These are phyloP conservation scores for Machimus atricapillus DNA, from an alignment of 2,888 invertebrate species.

Conservation along the genomic window DNA sequence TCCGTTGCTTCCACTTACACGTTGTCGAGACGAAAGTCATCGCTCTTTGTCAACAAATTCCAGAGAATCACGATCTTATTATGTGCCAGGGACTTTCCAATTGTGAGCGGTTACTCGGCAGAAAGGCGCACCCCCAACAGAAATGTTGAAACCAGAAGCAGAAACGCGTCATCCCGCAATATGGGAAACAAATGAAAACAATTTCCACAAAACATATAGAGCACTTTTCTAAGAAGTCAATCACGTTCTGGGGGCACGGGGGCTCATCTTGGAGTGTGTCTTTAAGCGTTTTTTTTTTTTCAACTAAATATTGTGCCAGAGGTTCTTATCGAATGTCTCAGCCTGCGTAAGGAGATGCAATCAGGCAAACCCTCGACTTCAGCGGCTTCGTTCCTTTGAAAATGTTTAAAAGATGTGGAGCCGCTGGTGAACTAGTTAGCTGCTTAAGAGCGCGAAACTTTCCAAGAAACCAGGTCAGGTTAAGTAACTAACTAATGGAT, in stretches of 20 bases:
- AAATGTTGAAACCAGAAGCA: neutral
- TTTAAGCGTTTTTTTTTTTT: neutral
- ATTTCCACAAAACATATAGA: neutral
- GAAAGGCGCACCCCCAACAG: neutral
- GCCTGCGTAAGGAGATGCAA: neutral
- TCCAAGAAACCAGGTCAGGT: neutral
- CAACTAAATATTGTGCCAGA: neutral
- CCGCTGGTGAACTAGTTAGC: neutral
- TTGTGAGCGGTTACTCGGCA: neutral
- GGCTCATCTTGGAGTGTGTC: neutral
- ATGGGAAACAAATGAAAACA: neutral
- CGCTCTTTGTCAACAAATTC: conserved; percentile 27
- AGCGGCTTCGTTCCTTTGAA: neutral
- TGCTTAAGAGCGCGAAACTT: neutral
- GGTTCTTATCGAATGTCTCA: neutral
- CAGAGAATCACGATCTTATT: neutral
- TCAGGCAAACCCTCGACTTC: neutral
- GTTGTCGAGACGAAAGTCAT: conserved; percentile 19
- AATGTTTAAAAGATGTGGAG: neutral
- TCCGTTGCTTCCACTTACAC: neutral
- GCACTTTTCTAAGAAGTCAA: neutral
- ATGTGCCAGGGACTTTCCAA: neutral
- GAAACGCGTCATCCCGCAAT: neutral
- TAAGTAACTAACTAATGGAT: neutral
- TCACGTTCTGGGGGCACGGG: neutral